A percentile compares a stretch with the other conserved stretches of the same genome.
phyloP scores from a whole-genome alignment of 2,113 vertebrate species.

The Scartelaos histophorus region DNA sequence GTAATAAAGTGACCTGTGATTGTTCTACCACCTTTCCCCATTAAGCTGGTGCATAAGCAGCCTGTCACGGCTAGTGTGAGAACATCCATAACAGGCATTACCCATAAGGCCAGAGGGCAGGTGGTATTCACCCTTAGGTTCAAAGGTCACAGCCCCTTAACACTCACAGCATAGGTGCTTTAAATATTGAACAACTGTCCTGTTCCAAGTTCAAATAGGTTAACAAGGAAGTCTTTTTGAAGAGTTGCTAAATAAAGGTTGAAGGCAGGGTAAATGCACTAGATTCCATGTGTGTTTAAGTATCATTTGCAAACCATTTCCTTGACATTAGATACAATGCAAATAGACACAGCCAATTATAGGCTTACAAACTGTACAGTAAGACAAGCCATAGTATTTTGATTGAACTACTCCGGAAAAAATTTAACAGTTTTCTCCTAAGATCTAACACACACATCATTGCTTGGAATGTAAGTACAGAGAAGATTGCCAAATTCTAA shows the following conservation, averaged over 20 bases:
- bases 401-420: neutral
- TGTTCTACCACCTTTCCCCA: conserved; percentile 16
- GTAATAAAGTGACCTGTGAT: neutral
- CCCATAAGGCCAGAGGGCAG: conserved; percentile 54
- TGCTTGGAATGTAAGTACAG: neutral
- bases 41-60: conserved; percentile 20
- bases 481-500: neutral
- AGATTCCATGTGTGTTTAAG: neutral
- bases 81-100: conserved; percentile 60
- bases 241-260: conserved; percentile 5
- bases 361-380: neutral
- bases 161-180: conserved; percentile 48
- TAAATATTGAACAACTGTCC: conserved; percentile 11
- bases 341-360: neutral
- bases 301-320: neutral
- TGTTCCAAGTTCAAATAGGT: conserved; percentile 25
- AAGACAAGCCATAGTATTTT: neutral
- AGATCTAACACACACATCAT: neutral
- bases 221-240: conserved; percentile 23
- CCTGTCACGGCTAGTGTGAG: conserved; percentile 52
- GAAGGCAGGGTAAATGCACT: neutral
- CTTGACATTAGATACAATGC: neutral
- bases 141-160: conserved; percentile 27
- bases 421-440: neutral
- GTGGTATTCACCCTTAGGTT: conserved; percentile 34